Conservation (phyloP, 2,888 invertebrate species). For the Candidula unifasciata region DNA sequence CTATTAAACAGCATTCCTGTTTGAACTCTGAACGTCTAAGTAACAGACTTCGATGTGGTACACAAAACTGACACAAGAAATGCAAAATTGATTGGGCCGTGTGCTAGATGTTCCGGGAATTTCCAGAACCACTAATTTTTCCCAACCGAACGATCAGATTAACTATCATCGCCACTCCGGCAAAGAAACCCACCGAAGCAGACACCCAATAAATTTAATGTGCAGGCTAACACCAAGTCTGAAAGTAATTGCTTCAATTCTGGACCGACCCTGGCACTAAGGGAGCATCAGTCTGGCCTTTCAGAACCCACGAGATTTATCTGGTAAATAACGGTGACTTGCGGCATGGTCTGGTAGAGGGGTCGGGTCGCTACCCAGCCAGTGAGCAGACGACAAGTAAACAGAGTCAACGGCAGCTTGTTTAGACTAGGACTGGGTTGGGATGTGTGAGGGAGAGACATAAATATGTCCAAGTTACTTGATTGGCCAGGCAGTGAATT, state of each 20-base stretch:
- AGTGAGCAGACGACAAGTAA: not conserved
- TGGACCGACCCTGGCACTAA: not conserved
- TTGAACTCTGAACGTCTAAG: no score
- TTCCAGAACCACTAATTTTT: no score
- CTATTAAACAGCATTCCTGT: no score
- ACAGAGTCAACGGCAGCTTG: not conserved
- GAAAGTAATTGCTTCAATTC: slow-evolving; percentile 8
- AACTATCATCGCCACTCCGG: no score
- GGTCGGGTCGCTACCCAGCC: not conserved
- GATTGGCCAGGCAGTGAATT: not conserved
- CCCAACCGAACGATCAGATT: no score
- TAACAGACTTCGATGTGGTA: no score
- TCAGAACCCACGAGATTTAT: slow-evolving; percentile 7
- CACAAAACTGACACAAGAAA: no score
- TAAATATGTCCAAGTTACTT: not conserved
- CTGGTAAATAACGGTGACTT: slow-evolving; percentile 18
- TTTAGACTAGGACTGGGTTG: not conserved
- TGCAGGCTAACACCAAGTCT: not conserved
- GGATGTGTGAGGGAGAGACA: not conserved
- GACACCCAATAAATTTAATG: not conserved
- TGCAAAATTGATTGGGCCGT: no score
- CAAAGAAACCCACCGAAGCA: not conserved
- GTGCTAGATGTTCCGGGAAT: no score
- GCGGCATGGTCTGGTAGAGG: not conserved
- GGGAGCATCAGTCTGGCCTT: not conserved